A percentile compares a stretch with the other conserved stretches of the same genome.
These are phyloP conservation scores for Philopotamus ludificatus DNA, from an alignment of 1,140 invertebrate genomes.

Conservation along the genomic window DNA sequence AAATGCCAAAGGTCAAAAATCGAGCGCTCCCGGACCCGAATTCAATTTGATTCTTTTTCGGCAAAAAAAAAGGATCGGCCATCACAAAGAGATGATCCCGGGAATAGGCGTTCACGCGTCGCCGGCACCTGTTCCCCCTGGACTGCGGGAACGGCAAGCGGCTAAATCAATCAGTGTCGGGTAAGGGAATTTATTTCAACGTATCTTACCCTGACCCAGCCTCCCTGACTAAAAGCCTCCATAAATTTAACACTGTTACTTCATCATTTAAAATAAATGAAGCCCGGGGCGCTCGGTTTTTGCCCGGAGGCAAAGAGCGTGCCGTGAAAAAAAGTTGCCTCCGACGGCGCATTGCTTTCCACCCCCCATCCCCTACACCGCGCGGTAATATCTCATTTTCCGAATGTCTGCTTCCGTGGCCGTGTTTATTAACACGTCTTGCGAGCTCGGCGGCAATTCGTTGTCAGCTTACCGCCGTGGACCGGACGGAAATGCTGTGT, in stretches of 20 bases:
- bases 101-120: background rate
- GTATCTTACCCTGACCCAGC: constrained; percentile 20
- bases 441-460: too few relatives aligned
- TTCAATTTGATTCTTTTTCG: too few relatives aligned
- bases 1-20: too few relatives aligned
- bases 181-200: constrained; percentile 29
- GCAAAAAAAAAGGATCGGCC: too few relatives aligned
- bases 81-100: background rate
- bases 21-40: too few relatives aligned
- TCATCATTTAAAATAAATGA: constrained; percentile 34
- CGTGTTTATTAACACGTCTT: too few relatives aligned
- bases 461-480: too few relatives aligned
- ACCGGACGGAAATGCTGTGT: too few relatives aligned
- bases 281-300: constrained; percentile 11
- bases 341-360: too few relatives aligned
- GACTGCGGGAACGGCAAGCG: background rate
- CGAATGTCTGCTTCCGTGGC: background rate
- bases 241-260: constrained; percentile 30
- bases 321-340: constrained; percentile 16
- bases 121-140: background rate
- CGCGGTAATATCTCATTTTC: background rate
- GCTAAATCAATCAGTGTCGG: constrained; percentile 36
- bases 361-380: too few relatives aligned
- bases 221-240: constrained; percentile 26
- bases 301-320: background rate